A percentile compares a stretch with the other conserved stretches of the same genome.
phyloP scores from a whole-genome alignment of 2,797 vertebrate species.

The Leuciscus waleckii region DNA sequence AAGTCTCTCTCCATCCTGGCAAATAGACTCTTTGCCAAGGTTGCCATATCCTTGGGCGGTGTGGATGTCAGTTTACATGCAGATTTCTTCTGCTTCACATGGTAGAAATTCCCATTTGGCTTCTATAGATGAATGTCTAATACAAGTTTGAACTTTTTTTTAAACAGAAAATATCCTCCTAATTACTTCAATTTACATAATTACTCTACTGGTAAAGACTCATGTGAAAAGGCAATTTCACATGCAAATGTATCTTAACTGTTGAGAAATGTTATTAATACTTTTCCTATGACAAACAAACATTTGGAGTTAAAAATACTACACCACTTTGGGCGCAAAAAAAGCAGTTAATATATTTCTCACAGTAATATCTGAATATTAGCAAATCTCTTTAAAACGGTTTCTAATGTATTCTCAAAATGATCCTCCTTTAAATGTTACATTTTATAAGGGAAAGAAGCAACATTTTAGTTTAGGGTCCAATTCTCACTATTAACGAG shows the following conservation, averaged over 20 bases:
- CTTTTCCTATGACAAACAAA: background rate
- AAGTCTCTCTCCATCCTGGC: conserved; percentile 79
- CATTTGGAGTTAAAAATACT: background rate
- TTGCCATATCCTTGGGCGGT: conserved; percentile 80
- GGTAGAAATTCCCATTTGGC: conserved; percentile 47
- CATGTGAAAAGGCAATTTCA: conserved; percentile 29
- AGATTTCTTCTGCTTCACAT: conserved; percentile 70
- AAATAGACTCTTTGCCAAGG: conserved; percentile 79
- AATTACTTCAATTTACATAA: conserved; percentile 45
- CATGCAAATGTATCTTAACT: conserved; percentile 29
- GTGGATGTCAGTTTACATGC: conserved; percentile 83
- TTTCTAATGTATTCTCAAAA: background rate
- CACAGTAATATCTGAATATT: background rate
- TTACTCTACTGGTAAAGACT: conserved; percentile 34
- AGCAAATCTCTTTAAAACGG: conserved; percentile 1
- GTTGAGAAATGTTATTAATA: conserved; percentile 15
- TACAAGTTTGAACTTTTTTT: conserved; percentile 31
- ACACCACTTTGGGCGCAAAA: background rate
- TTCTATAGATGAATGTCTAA: conserved; percentile 38
- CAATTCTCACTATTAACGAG: too few relatives aligned
- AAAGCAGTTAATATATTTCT: background rate
- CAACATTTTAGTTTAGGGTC: too few relatives aligned
- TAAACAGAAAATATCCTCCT: conserved; percentile 16
- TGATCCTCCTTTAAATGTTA: background rate
- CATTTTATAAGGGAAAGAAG: background rate